Conservation (phyloP, 92 coral and sea anemone species). For the Phenganax stokvisi region DNA sequence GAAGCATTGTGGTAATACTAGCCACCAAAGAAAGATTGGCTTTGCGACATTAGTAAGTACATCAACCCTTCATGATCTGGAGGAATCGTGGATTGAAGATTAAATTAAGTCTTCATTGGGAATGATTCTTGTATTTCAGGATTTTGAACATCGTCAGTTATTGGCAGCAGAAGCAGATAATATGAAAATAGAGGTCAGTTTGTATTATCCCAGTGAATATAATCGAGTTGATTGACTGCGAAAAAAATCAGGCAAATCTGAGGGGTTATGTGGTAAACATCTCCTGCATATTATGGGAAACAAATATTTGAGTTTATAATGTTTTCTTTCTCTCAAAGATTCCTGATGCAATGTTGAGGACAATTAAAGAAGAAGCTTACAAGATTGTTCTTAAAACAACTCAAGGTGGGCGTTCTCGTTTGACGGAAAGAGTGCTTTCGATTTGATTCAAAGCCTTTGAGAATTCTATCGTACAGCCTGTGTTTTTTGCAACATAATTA, state of each 20-base stretch:
- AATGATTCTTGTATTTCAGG: slow-evolving; percentile 10
- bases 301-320: not conserved
- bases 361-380: slow-evolving; percentile 52
- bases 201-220: not conserved
- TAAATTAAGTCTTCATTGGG: too few species aligned
- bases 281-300: too few species aligned
- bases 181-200: slow-evolving; percentile 52
- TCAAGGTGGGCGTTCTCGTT: slow-evolving; percentile 34
- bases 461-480: not conserved
- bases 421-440: not conserved
- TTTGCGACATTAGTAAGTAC: not conserved
- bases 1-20: not conserved
- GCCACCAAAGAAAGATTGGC: not conserved
- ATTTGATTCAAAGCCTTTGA: not conserved
- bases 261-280: not conserved
- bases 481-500: too few species aligned
- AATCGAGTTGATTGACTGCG: not conserved
- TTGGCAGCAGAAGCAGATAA: slow-evolving; percentile 40
- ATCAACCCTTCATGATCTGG: not conserved
- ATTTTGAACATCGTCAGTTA: slow-evolving; percentile 47
- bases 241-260: not conserved
- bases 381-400: slow-evolving; percentile 49
- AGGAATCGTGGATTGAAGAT: too few species aligned
- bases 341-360: slow-evolving; percentile 46
- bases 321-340: slow-evolving; percentile 26